Conservation (phyloP, 2,888 invertebrate genomes). For the Tachina grossa region DNA sequence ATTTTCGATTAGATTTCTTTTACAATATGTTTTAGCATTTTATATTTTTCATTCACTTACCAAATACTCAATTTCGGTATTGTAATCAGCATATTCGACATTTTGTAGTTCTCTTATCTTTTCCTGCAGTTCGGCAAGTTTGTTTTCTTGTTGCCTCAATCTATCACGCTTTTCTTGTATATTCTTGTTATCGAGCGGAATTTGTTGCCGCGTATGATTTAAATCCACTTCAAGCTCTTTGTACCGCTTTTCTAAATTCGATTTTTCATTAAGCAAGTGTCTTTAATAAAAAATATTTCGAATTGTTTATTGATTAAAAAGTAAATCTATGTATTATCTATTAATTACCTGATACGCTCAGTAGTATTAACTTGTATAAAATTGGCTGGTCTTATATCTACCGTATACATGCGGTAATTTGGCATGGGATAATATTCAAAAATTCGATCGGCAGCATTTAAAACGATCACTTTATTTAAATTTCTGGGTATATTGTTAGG, state of each 20-base stretch:
- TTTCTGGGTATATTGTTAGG: conserved; percentile 87
- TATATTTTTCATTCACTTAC: conserved; percentile 71
- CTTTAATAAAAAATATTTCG: conserved; percentile 13
- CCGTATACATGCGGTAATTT: conserved; percentile 89
- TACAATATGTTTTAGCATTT: no score
- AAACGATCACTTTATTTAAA: conserved; percentile 87
- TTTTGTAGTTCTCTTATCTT: conserved; percentile 78
- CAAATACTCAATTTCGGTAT: conserved; percentile 78
- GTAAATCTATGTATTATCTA: not conserved
- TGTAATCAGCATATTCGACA: conserved; percentile 78
- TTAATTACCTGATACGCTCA: conserved; percentile 84
- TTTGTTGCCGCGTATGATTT: conserved; percentile 65
- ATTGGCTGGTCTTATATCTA: conserved; percentile 84
- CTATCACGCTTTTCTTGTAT: conserved; percentile 71
- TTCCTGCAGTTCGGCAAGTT: conserved; percentile 72
- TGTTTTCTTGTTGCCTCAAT: conserved; percentile 73
- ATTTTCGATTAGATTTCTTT: no score
- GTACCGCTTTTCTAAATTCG: conserved; percentile 32
- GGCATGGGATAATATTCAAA: conserved; percentile 90
- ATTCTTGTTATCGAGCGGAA: conserved; percentile 69
- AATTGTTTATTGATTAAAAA: not conserved
- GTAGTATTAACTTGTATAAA: conserved; percentile 87
- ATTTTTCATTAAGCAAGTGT: conserved; percentile 55
- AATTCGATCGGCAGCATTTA: conserved; percentile 82
- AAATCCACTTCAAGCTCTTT: conserved; percentile 67